These are phyloP conservation scores for Cabera pusaria DNA, from an alignment of 2,888 invertebrate genomes.

Conservation along the genomic window DNA sequence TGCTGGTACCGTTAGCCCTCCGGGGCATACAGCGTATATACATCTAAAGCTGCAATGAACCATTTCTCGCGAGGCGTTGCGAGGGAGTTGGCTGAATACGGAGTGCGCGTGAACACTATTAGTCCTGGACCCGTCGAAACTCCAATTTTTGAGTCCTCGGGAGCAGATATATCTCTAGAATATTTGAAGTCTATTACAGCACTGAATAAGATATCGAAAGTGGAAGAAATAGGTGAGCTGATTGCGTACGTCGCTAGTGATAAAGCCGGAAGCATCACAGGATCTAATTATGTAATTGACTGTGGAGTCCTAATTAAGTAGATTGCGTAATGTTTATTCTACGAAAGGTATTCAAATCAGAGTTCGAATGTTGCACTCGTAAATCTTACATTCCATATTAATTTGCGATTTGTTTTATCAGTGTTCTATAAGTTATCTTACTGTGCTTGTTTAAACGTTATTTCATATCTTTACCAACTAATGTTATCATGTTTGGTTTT, in stretches of 20 bases:
- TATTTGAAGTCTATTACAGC: conserved; percentile 23
- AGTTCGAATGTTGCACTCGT: no score
- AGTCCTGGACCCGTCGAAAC: conserved; percentile 62
- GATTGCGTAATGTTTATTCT: no score
- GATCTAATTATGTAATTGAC: conserved; percentile 33
- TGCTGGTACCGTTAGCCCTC: conserved; percentile 1
- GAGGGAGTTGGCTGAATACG: conserved; percentile 87
- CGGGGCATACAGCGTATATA: conserved; percentile 50
- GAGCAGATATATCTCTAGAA: conserved; percentile 12
- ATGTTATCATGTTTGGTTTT: no score
- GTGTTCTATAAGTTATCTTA: no score
- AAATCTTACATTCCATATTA: no score
- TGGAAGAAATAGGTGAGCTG: conserved; percentile 43
- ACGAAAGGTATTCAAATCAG: no score
- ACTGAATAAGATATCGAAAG: conserved; percentile 35
- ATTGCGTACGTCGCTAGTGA: conserved; percentile 43
- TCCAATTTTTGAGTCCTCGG: conserved; percentile 59
- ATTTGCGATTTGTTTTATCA: no score
- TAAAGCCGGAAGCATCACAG: conserved; percentile 42
- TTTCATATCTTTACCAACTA: no score
- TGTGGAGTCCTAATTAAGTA: conserved; percentile 28
- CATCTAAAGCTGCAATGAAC: conserved; percentile 45
- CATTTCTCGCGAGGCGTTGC: conserved; percentile 44
- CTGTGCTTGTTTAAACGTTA: no score
- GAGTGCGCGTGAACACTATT: conserved; percentile 85